Evolutionary conservation across 2,797 vertebrate species (phyloP), one percentile per base, ranked within the genome.

Genomic region (Sebastes iracundus): DNA sequence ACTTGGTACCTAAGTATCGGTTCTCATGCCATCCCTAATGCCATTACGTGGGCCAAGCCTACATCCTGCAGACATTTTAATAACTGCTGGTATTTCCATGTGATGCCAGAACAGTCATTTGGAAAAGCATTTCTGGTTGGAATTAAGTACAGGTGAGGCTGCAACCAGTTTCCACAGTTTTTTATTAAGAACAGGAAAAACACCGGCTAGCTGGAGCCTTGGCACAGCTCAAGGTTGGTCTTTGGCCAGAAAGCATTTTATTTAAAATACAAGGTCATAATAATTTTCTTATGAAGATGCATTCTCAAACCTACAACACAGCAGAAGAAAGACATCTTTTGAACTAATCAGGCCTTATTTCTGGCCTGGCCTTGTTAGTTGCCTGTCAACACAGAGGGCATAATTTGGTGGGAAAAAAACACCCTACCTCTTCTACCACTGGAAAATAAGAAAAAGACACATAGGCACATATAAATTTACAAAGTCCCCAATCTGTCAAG

Each of bases 401-500:
- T 73, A 75, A 80, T 85, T 81, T 85, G 18, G 23, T 38, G 13
- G 53, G 18, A 2, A 23, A 67, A 81, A 83, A 75, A 60, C 11
- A 77, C 3, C 10, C 68, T 30, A 12, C 32, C 72, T 78, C 52
- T 79, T 80, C 60, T 70, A 46, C 66, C 65, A 69, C 60, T 72
- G 16, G 16, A 86, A 85, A 88, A 60, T 82, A 79, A 88, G 63
- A 81, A 78, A 78, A 68, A 81, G 38, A 83, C 38, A 86, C 58
- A 68, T n/a, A 46, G 42, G 65, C 75, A 62, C 33, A 53, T 65
- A 79, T 72, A 88, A 82, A 90, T 85, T 55, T 62, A 75, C 67
- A 28, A 72, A 90, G 89, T 91, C 86, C 89, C 87, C 63, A 88
- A 89, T 94, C 89, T 94, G 93, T 92, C 91, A 92, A 75, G 72